A percentile compares a stretch with the other conserved stretches of the same genome.
Evolutionary conservation across 2,797 vertebrate genomes (phyloP).

Genomic region (Helarctos malayanus): DNA sequence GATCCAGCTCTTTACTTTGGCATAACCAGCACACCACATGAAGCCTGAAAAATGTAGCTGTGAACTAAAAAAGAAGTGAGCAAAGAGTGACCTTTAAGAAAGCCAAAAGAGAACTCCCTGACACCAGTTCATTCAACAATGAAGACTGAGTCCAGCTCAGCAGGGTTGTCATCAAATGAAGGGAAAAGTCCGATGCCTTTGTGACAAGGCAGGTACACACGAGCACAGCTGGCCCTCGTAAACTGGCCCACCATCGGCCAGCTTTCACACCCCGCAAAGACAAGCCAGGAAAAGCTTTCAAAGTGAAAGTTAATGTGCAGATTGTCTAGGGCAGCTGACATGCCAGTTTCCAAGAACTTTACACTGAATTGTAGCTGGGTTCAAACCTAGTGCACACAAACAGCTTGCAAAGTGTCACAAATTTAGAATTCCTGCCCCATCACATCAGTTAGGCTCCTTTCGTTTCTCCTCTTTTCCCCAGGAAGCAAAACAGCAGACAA

Average conservation of each 20-base stretch:
- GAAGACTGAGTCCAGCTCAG: constrained; percentile 46
- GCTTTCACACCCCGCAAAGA: constrained; percentile 49
- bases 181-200: constrained; percentile 70
- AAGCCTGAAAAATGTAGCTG: constrained; percentile 71
- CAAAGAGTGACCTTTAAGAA: constrained; percentile 78
- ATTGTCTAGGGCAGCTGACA: constrained; percentile 59
- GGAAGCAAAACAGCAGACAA: constrained; percentile 64
- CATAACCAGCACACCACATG: constrained; percentile 62
- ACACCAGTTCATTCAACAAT: constrained; percentile 67
- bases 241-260: constrained; percentile 61
- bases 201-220: not conserved
- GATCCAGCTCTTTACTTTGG: constrained; percentile 80
- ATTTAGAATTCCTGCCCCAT: constrained; percentile 69
- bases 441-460: constrained; percentile 43
- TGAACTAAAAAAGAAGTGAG: constrained; percentile 78
- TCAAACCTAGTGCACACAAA: constrained; percentile 82
- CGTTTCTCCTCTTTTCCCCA: constrained; percentile 33
- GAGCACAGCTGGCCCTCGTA: constrained; percentile 59
- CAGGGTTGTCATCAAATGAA: constrained; percentile 60
- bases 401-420: constrained; percentile 53
- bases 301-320: constrained; percentile 70
- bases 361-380: constrained; percentile 60
- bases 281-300: constrained; percentile 75
- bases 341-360: constrained; percentile 63
- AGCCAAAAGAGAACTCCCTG: constrained; percentile 59